Base-by-base conservation (phyloP, 2,888 invertebrate species). In the Leptopilina syphax region DNA sequence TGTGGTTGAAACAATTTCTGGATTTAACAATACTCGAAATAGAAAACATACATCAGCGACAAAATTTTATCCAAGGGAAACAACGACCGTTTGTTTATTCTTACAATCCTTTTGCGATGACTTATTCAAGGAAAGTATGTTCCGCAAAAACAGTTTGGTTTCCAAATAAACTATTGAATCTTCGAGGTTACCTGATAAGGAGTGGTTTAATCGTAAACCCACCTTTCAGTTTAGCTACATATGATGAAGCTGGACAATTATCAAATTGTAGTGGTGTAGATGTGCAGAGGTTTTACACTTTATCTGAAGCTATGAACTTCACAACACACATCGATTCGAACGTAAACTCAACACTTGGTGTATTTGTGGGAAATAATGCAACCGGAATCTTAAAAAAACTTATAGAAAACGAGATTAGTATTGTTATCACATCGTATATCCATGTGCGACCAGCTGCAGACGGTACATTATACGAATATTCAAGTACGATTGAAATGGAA, bases 21-120 rank as follows among this genome's bases (percentile, higher is more conserved):
- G 68, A 68, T 50, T 24, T 68, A n/a, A 68, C 68, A 24, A 50
- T 68, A 12, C 47, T 68, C 1, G 50, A 50, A 47, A 10, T 68
- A 12, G 9, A 6, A 24, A 24, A 68, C 10, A 18, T 7, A 66
- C 12, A 13, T 13, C 8, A 7, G 0, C 3, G 4, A 34, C 34
- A 34, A 66, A 6, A 44, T n/a, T 8, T 66, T 6, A n/a, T 41
- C 12, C 5, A 60, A 6, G 3, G 4, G 8, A n/a, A 8, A 4
- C 8, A 1, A 4, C 2, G n/a, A 24, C 3, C 6, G 4, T 60
- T 60, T 4, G 8, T 60, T 18, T 18, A 60, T n/a, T 24, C 24
- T 7, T 60, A 60, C n/a, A 18, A 18, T n/a, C 60, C 60, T 1
- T 60, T 60, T n/a, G 18, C 60, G 7, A 0, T 18, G 18, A 24